Percentiles rank a stretch among this genome's conserved stretches.
Conservation (phyloP, 2,113 vertebrate species). For the Phalacrocorax brasilianus region DNA sequence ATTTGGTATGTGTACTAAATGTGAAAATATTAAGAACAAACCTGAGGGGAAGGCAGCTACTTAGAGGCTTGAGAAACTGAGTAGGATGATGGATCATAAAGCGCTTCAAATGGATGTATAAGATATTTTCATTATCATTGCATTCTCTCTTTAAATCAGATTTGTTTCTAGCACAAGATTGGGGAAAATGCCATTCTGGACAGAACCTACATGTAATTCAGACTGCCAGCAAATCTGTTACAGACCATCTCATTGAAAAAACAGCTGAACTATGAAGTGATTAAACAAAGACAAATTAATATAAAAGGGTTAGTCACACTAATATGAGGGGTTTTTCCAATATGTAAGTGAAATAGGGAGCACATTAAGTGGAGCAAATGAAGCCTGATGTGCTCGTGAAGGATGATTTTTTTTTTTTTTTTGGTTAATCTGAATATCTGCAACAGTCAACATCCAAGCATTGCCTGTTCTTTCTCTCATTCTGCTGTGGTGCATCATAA, state of each 20-base stretch:
- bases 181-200: not conserved
- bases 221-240: not conserved
- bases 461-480: not conserved
- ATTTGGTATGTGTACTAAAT: not conserved
- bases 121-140: not conserved
- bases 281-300: slow-evolving; percentile 6
- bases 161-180: not conserved
- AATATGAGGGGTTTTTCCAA: not conserved
- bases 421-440: not conserved
- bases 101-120: not conserved
- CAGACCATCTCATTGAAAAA: not conserved
- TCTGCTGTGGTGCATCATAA: not conserved
- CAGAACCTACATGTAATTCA: not conserved
- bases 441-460: not conserved
- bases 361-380: not conserved
- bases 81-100: not conserved
- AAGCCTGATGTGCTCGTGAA: not conserved
- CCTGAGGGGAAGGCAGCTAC: not conserved
- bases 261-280: slow-evolving; percentile 22
- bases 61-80: not conserved
- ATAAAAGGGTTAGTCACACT: not conserved
- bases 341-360: not conserved
- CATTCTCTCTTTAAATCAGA: not conserved
- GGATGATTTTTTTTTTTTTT: not conserved
- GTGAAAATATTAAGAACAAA: not conserved